Conservation (phyloP, 2,888 invertebrate genomes). For the Trachelus tabidus region DNA sequence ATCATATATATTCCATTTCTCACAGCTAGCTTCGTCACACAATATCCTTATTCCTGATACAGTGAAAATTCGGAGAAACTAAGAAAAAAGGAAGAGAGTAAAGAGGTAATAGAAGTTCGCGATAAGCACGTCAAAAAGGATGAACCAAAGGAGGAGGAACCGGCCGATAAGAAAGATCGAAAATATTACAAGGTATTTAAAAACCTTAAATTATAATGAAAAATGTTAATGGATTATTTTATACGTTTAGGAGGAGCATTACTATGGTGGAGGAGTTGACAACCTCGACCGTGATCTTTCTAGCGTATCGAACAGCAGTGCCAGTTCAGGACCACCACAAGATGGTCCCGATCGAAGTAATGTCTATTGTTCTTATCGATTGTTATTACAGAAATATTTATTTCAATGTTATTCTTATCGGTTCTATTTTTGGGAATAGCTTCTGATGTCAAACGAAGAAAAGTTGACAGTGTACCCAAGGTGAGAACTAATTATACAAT, state of each 20-base stretch:
- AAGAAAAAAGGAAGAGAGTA: slow-evolving; percentile 63
- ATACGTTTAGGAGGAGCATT: slow-evolving; percentile 67
- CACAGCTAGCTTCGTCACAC: slow-evolving; percentile 1
- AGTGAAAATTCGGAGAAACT: slow-evolving; percentile 54
- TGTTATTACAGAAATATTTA: background rate
- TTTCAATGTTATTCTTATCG: slow-evolving; percentile 16
- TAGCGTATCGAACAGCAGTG: slow-evolving; percentile 67
- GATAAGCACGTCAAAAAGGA: slow-evolving; percentile 69
- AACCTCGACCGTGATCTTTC: slow-evolving; percentile 70
- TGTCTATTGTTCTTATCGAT: slow-evolving; percentile 29
- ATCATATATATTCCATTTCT: background rate
- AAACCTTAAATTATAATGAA: slow-evolving; percentile 9
- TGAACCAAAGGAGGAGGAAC: slow-evolving; percentile 68
- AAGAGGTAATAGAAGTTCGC: slow-evolving; percentile 63
- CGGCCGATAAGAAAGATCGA: slow-evolving; percentile 70
- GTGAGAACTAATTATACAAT: slow-evolving; percentile 66
- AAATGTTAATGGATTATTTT: slow-evolving; percentile 1
- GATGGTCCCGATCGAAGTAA: slow-evolving; percentile 69
- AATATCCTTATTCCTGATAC: slow-evolving; percentile 6
- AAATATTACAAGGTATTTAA: slow-evolving; percentile 72
- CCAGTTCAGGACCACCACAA: slow-evolving; percentile 62
- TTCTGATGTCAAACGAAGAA: slow-evolving; percentile 85
- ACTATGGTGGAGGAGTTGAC: slow-evolving; percentile 65
- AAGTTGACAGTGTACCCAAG: slow-evolving; percentile 85
- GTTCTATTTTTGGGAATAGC: slow-evolving; percentile 20